Base-by-base conservation (phyloP, 1,140 invertebrate species). In the Mycetomoellerius zeteki region DNA sequence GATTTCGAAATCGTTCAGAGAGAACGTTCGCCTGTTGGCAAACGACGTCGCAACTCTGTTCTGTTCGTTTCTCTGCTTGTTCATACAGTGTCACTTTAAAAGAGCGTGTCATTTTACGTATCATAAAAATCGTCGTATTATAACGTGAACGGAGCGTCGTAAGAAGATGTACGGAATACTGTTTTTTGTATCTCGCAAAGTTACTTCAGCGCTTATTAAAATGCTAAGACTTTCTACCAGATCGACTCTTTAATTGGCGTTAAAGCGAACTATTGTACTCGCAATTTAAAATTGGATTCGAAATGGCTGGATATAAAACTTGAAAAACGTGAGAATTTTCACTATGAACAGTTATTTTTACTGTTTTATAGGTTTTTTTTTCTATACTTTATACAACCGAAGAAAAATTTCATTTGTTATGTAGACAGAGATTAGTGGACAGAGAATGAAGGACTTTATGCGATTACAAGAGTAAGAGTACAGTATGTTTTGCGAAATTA, bases 1-100 rank as follows among this genome's bases (percentile, higher is more conserved):
- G 89, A 91, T 91, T 91, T 87, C 87, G 89, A 91, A 89, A 91
- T 60, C 30, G 47, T 19, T 19, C 60, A n/a, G 43, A 64, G 78
- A 69, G 69, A 65, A 81, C 54, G 67, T 71, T 86, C 33, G 80
- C 80, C 16, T 37, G 64, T 27, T 54, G n/a, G 33, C 8, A 19
- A 24, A 43, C 73, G n/a, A 10, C 30, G 19, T 14, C 19, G 16
- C 75, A 43, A 24, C 21, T 62, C 14, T n/a, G 14, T 52, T 80
- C 72, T 80, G 73, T 33, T 21, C 16, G 84, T 81, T 71, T 81
- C 85, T 86, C 43, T 30, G 21, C 33, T 67, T 86, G 81, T 81
- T 43, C 54, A 37, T 80, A 24, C 33, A 33, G 27, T 47, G 65
- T 69, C 21, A 43, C 50, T 82, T 72, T 82, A 71, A 37, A 82